These are phyloP conservation scores for Philonicus albiceps DNA, from an alignment of 2,888 invertebrate species.

Conservation along the genomic window DNA sequence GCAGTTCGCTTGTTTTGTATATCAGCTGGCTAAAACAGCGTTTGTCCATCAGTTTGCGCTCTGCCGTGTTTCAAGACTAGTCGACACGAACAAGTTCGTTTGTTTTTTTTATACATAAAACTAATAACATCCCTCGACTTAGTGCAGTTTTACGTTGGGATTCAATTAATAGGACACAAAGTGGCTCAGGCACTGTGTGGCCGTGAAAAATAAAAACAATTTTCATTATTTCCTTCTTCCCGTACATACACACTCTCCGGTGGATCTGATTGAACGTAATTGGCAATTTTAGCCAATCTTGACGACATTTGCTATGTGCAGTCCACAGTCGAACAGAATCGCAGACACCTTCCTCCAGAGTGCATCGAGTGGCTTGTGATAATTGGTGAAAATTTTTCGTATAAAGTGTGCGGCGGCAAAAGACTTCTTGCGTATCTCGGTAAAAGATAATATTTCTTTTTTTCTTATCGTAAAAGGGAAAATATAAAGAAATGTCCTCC, in stretches of 20 bases:
- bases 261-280: neutral
- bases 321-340: neutral
- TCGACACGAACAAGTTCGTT: neutral
- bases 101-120: neutral
- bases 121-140: neutral
- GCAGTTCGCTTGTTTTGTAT: neutral
- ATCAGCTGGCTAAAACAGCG: neutral
- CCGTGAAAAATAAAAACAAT: neutral
- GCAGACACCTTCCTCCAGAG: neutral
- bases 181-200: neutral
- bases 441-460: too few species aligned
- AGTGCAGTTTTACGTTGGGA: neutral
- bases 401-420: neutral
- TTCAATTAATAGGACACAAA: neutral
- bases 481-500: conserved; percentile 44
- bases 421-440: too few species aligned
- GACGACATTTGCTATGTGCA: conserved; percentile 13
- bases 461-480: too few species aligned
- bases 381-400: neutral
- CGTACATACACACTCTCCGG: neutral
- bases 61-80: neutral
- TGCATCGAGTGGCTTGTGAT: neutral
- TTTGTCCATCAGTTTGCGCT: neutral
- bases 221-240: neutral
- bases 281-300: neutral